Conservation (phyloP, 2,888 invertebrate species). For the Autographa gamma region DNA sequence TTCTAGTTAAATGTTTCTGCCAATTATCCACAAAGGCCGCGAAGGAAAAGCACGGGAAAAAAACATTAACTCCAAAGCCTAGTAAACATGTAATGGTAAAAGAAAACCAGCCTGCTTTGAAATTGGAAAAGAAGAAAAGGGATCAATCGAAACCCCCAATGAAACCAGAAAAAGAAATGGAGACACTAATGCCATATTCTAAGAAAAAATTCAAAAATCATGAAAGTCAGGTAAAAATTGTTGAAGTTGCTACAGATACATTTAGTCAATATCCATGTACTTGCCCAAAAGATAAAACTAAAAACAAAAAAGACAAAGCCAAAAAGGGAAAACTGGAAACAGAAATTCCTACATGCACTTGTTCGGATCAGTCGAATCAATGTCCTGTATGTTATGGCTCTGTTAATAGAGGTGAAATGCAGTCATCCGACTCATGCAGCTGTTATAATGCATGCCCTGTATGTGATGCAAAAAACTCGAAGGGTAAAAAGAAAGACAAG, state of each 20-base stretch:
- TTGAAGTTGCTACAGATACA: not conserved
- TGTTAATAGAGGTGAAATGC: not conserved
- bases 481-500: not conserved
- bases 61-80: conserved; percentile 17
- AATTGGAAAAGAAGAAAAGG: conserved; percentile 2
- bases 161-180: conserved; percentile 11
- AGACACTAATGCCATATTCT: conserved; percentile 48
- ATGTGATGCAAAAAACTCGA: not conserved
- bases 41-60: conserved; percentile 10
- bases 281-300: conserved; percentile 7
- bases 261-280: not conserved
- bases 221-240: conserved; percentile 18
- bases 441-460: not conserved
- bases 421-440: not conserved
- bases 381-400: not conserved
- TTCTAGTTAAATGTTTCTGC: conserved; percentile 22
- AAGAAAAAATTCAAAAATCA: conserved; percentile 36
- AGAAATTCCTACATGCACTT: not conserved
- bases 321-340: not conserved
- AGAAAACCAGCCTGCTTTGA: not conserved
- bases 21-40: not conserved
- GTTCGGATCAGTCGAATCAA: not conserved
- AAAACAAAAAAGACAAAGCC: not conserved
- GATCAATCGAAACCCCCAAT: not conserved
- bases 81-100: conserved; percentile 11